Evolutionary conservation across 2,113 vertebrate genomes (phyloP).

Genomic region (Lipophrys pholis): DNA sequence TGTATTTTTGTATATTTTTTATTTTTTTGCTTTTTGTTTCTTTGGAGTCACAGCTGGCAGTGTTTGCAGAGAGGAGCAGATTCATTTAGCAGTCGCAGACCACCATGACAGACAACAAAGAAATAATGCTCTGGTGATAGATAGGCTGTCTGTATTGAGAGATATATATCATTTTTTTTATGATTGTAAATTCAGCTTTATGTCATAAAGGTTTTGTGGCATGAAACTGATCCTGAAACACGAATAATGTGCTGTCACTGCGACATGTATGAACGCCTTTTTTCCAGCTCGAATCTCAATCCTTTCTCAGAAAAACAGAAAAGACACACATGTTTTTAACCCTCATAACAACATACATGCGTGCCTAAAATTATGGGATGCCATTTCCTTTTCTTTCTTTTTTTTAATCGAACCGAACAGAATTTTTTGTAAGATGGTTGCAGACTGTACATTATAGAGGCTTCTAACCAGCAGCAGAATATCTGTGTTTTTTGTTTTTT

Average conservation of each 20-base stretch:
- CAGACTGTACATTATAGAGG: no score
- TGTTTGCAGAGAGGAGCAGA: slow-evolving; percentile 45
- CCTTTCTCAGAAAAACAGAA: slow-evolving; percentile 10
- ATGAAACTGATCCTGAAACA: slow-evolving; percentile 21
- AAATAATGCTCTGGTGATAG: slow-evolving; percentile 41
- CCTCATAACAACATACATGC: no score
- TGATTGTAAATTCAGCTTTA: slow-evolving; percentile 42
- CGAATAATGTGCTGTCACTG: slow-evolving; percentile 21
- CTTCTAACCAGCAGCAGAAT: no score
- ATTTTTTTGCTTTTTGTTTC: slow-evolving; percentile 38
- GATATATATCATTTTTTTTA: slow-evolving; percentile 35
- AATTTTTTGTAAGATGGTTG: no score
- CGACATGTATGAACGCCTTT: slow-evolving; percentile 6
- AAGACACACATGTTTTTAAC: background rate
- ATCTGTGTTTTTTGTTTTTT: no score
- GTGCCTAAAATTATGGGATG: no score
- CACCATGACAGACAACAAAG: slow-evolving; percentile 43
- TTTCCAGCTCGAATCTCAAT: slow-evolving; percentile 6
- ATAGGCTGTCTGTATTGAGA: slow-evolving; percentile 24
- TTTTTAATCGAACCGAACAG: no score
- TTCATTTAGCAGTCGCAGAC: slow-evolving; percentile 39
- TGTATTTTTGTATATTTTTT: no score
- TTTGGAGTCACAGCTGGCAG: slow-evolving; percentile 52
- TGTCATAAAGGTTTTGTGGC: slow-evolving; percentile 43
- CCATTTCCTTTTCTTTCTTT: no score